Evolutionary conservation across 2,113 vertebrate genomes (phyloP), one percentile per base, ranked within the genome.

Genomic region (Mesoclemmys tuberculata): DNA sequence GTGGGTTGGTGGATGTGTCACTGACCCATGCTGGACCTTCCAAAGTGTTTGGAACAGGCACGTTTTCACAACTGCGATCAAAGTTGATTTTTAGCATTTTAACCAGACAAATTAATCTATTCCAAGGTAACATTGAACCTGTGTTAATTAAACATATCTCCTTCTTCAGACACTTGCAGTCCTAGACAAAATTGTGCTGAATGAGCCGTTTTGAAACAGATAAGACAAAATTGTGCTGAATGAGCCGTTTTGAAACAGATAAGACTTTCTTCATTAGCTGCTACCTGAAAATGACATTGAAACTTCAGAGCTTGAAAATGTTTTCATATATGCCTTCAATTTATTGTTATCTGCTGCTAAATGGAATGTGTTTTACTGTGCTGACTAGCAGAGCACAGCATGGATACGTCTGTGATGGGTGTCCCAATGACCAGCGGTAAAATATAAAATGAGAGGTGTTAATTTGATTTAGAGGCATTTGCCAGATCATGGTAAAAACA

Each of bases 141-240:
- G 1, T 90, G 85, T 84, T 98, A 98, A 98, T 98, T 97, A 98
- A 97, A 95, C 90, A 71, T 77, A 86, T 96, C 95, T 97, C 83
- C 90, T 83, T 98, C 97, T 98, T 81, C 78, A 94, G 87, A 75
- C 92, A 95, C 87, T 84, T 96, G 88, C 92, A 94, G 94, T 82
- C 92, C 80, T 93, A 12, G 38, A 90, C 77, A 80, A 56, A 94
- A 29, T 94, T 93, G 85, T 94, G 96, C 97, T 98, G 97, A 97
- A 87, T 61, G 93, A 97, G 90, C 92, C 79, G 3, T 94, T 93
- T 88, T 10, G 1, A 79, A 21, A 49, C 31, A 97, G 96, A 97
- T 97, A 98, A 97, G 94, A 94, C 78, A 80, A 56, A 94, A 29
- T 94, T 93, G 85, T 94, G 96, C 97, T 98, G 97, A 97, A 87